Percentiles rank a stretch among this genome's conserved stretches.
Evolutionary conservation across 1,140 invertebrate genomes (phyloP).

Genomic region (Neelides sp.): DNA sequence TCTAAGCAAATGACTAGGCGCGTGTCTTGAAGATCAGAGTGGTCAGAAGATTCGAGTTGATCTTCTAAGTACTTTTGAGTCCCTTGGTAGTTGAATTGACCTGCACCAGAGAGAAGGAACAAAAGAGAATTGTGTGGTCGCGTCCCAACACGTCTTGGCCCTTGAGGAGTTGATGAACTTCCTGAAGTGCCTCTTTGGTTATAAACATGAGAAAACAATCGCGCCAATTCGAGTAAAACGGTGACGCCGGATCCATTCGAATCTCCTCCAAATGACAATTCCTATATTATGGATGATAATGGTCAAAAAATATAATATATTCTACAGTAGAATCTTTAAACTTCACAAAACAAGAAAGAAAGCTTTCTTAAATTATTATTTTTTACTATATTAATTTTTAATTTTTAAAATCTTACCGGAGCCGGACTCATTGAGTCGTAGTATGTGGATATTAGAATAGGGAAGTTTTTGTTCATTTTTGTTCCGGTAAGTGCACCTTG

Average conservation of each 20-base stretch:
- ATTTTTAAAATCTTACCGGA: conserved; percentile 53
- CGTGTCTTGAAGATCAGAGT: conserved; percentile 52
- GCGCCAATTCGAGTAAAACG: conserved; percentile 71
- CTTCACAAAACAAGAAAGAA: conserved; percentile 10
- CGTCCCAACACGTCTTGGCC: conserved; percentile 38
- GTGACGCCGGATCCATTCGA: conserved; percentile 88
- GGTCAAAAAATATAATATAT: conserved; percentile 11
- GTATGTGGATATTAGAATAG: conserved; percentile 80
- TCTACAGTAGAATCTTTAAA: conserved; percentile 28
- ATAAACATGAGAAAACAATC: conserved; percentile 86
- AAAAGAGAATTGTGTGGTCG: conserved; percentile 67
- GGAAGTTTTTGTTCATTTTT: conserved; percentile 62
- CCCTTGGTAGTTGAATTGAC: conserved; percentile 90
- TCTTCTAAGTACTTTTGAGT: conserved; percentile 94
- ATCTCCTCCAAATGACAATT: conserved; percentile 70
- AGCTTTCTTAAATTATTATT: conserved; percentile 5
- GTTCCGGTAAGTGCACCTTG: conserved; percentile 69
- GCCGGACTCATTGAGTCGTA: conserved; percentile 80
- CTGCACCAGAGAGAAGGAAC: conserved; percentile 80
- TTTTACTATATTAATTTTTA: conserved; percentile 6
- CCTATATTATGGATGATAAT: no score
- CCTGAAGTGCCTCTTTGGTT: conserved; percentile 37
- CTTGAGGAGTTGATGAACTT: background rate
- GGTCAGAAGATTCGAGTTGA: conserved; percentile 51
- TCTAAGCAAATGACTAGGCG: conserved; percentile 87